Conservation (phyloP, 2,113 vertebrate species). For the Urocolius indicus region DNA sequence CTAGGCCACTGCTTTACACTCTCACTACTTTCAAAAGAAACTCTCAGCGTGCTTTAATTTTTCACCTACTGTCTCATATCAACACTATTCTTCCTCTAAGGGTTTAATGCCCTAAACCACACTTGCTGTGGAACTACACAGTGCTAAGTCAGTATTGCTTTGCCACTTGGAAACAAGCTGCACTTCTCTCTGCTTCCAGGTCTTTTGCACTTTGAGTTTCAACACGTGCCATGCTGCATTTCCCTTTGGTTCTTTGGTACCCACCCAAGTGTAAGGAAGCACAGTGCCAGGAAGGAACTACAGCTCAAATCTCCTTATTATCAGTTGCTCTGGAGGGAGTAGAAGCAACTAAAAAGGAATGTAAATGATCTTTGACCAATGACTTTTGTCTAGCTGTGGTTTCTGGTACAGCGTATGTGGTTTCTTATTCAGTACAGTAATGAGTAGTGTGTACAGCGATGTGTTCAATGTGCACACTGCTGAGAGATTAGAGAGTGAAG, state of each 20-base stretch:
- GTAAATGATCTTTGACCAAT: conserved; percentile 66
- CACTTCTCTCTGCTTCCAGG: background rate
- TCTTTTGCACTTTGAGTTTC: background rate
- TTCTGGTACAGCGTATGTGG: conserved; percentile 35
- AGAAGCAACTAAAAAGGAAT: conserved; percentile 58
- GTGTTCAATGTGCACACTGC: conserved; percentile 54
- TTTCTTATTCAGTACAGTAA: conserved; percentile 44
- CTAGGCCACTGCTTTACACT: background rate
- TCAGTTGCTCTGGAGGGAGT: conserved; percentile 29
- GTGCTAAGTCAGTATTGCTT: background rate
- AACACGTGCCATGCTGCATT: background rate
- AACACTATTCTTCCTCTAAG: background rate
- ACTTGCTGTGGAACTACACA: background rate
- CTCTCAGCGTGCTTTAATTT: background rate
- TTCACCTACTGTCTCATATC: background rate
- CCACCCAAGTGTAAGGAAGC: background rate
- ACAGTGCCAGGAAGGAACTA: background rate
- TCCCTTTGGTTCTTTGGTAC: background rate
- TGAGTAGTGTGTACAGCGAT: conserved; percentile 58
- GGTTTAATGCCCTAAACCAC: background rate
- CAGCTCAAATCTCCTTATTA: conserved; percentile 36
- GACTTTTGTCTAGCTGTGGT: conserved; percentile 61
- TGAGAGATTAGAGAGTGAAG: conserved; percentile 71
- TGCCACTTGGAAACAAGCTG: background rate
- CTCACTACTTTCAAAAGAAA: background rate